phyloP scores from a whole-genome alignment of 92 coral and sea anemone genomes.

The Palythoa caribaeorum region DNA sequence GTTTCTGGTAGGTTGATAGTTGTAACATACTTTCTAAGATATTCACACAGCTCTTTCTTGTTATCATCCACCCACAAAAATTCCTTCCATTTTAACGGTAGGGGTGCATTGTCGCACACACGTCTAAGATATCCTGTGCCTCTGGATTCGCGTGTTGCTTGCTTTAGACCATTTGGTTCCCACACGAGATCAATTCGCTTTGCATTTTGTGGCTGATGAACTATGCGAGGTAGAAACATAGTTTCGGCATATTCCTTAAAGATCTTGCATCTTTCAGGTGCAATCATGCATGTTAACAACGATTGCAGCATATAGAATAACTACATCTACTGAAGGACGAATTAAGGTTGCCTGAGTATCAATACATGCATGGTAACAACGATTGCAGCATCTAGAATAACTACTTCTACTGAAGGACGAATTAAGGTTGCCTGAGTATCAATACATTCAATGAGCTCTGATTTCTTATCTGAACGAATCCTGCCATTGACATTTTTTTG shows the following conservation, averaged over 20 bases:
- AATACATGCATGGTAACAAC: slow-evolving; percentile 40
- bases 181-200: slow-evolving; percentile 44
- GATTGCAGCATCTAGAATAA: slow-evolving; percentile 59
- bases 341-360: slow-evolving; percentile 35
- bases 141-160: not conserved
- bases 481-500: not conserved
- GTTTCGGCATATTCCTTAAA: slow-evolving; percentile 44
- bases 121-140: not conserved
- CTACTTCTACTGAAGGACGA: slow-evolving; percentile 62
- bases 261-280: slow-evolving; percentile 62
- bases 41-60: slow-evolving; percentile 63
- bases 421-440: slow-evolving; percentile 35
- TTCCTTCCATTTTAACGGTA: slow-evolving; percentile 50
- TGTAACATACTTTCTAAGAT: slow-evolving; percentile 35
- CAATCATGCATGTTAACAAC: slow-evolving; percentile 31
- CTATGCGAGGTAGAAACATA: slow-evolving; percentile 46
- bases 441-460: slow-evolving; percentile 47
- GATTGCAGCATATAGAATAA: slow-evolving; percentile 58
- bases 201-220: slow-evolving; percentile 48
- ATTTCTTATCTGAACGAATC: not conserved
- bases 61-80: slow-evolving; percentile 17
- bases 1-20: slow-evolving; percentile 41
- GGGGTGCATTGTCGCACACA: not conserved
- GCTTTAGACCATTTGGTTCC: slow-evolving; percentile 49
- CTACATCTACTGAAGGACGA: slow-evolving; percentile 62